Evolutionary conservation across 1,140 invertebrate species (phyloP).

Genomic region (Vanessa tameamea): DNA sequence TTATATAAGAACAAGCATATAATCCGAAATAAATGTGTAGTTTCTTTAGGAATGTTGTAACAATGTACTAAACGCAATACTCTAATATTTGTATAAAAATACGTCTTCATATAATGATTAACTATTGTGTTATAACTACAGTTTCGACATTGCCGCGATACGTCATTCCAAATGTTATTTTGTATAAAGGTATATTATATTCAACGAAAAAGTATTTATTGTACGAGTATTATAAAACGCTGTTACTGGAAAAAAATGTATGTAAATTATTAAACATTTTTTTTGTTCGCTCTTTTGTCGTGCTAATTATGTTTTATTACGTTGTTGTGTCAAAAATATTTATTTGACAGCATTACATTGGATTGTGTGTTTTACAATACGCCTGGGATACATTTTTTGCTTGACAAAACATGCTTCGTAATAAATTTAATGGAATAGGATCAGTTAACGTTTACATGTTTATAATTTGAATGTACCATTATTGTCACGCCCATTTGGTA

Average conservation of each 20-base stretch:
- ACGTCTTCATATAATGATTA: background rate
- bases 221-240: background rate
- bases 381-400: conserved; percentile 29
- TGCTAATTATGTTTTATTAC: conserved; percentile 1
- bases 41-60: too few relatives aligned
- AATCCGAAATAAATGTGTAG: background rate
- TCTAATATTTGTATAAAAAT: background rate
- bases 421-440: conserved; percentile 40
- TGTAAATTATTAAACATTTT: background rate
- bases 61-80: too few relatives aligned
- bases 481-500: conserved; percentile 36
- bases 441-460: conserved; percentile 39
- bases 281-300: background rate
- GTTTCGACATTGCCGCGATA: too few relatives aligned
- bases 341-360: conserved; percentile 4
- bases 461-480: conserved; percentile 41
- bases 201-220: too few relatives aligned
- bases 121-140: too few relatives aligned
- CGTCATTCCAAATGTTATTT: too few relatives aligned
- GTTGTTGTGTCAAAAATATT: background rate
- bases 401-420: conserved; percentile 31
- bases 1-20: background rate
- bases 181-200: too few relatives aligned
- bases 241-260: background rate
- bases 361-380: conserved; percentile 14